Conservation (phyloP, 2,797 vertebrate genomes). For the Meda fulgida region DNA sequence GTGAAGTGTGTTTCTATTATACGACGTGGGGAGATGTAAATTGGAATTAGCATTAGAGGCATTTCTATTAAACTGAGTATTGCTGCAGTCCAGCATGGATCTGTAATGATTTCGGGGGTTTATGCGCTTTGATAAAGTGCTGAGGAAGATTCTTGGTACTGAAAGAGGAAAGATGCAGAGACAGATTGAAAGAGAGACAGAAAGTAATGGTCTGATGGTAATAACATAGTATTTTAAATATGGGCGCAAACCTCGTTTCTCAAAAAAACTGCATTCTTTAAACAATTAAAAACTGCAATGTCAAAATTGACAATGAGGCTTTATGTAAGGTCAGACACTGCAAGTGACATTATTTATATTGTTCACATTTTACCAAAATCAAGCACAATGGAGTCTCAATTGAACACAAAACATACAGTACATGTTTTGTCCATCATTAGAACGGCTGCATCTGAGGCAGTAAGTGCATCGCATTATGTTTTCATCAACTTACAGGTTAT, state of each 20-base stretch:
- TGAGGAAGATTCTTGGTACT: not conserved
- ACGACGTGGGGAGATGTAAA: conserved; percentile 24
- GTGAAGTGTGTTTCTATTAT: conserved; percentile 36
- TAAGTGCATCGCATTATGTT: not conserved
- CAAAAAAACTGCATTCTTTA: not conserved
- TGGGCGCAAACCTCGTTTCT: not conserved
- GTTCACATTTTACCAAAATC: not conserved
- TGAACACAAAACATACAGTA: not conserved
- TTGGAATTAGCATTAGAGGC: conserved; percentile 32
- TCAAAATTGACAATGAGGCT: not conserved
- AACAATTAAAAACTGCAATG: not conserved
- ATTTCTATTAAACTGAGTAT: conserved; percentile 13
- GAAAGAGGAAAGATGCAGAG: not conserved
- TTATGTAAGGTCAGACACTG: not conserved
- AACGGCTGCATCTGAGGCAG: not conserved
- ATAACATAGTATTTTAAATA: not conserved
- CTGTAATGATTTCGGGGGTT: not conserved
- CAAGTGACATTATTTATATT: not conserved
- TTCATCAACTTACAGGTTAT: not conserved
- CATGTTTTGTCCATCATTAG: not conserved
- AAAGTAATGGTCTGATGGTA: not conserved
- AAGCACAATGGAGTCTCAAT: not conserved
- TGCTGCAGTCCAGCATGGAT: conserved; percentile 17
- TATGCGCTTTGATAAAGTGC: not conserved
- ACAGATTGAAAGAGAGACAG: not conserved